Evolutionary conservation across 2,113 vertebrate species (phyloP), one percentile per base, ranked within the genome.

Genomic region (Menidia beryllina): DNA sequence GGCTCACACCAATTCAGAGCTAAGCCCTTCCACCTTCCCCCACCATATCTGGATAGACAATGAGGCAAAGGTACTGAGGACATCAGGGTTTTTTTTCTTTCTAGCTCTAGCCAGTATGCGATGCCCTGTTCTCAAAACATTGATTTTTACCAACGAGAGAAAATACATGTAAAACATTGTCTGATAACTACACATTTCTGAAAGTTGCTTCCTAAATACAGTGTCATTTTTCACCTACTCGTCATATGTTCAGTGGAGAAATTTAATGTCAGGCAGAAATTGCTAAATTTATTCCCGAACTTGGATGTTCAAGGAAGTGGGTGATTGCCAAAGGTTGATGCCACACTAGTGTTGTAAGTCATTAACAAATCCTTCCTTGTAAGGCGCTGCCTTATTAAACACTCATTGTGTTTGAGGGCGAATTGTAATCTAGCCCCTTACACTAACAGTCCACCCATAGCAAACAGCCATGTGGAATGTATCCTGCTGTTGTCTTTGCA

Each of bases 351-450:
- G 17, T 5, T 23, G 50, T 27, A 19, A 67, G n/a, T 39, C 21
- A 23, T 67, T 23, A 54, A 45, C 51, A 23, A 38, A 14, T 21
- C 30, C 53, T 53, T 45, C 51, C 45, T 30, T 23, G 34, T 55
- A 30, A 55, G 41, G 26, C 55, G 4, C 41, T 54, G 41, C n/a
- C 19, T 7, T 56, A 13, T 21, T 20, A n/a, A n/a, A n/a, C n/a
- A n/a, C n/a, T n/a, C 14, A 41, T 54, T 66, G 26, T 41, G 25
- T 66, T 53, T 43, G 13, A 54, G 23, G 7, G n/a, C 50, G 45
- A 5, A 54, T 53, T 2, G 23, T 53, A 53, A 43, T 64, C 2
- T 30, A n/a, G 9, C 5, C 5, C 19, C 30, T 30, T 5, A n/a
- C 30, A 34, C 2, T 5, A 19, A n/a, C 19, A 45, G 7, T 45